These are phyloP conservation scores for Cosmopolites sordidus DNA, from an alignment of 2,888 invertebrate genomes.

Conservation along the genomic window DNA sequence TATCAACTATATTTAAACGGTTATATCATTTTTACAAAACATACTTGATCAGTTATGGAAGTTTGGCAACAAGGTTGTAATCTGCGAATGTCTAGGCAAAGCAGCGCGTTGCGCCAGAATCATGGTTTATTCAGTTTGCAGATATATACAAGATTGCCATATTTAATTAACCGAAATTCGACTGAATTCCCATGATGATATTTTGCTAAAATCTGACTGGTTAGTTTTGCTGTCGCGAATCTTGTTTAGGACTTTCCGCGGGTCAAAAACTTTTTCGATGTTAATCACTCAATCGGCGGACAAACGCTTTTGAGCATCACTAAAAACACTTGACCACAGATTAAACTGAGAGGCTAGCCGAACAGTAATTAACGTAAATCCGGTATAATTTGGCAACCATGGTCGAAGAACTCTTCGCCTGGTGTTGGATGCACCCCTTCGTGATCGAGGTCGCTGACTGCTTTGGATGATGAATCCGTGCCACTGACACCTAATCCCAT, in stretches of 20 bases:
- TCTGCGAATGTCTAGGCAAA: constrained; percentile 9
- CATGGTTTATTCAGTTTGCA: constrained; percentile 7
- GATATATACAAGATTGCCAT: constrained; percentile 12
- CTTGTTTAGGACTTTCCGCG: not conserved
- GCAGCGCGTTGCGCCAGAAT: constrained; percentile 1
- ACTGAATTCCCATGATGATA: too few species aligned
- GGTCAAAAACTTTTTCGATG: not conserved
- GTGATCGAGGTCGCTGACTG: constrained; percentile 28
- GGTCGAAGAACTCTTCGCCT: constrained; percentile 9
- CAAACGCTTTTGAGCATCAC: too few species aligned
- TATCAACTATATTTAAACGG: too few species aligned
- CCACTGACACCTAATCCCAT: constrained; percentile 26
- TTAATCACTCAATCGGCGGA: too few species aligned
- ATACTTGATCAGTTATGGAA: not conserved
- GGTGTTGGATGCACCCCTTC: constrained; percentile 16
- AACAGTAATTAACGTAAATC: constrained; percentile 6
- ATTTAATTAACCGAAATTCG: constrained; percentile 9
- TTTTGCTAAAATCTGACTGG: too few species aligned
- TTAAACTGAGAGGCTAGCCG: not conserved
- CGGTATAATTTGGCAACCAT: constrained; percentile 24
- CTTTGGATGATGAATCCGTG: constrained; percentile 26
- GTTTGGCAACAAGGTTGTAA: not conserved
- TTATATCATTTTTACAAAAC: not conserved
- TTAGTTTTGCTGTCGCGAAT: too few species aligned
- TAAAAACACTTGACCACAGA: not conserved